Evolutionary conservation across 2,888 invertebrate species (phyloP), one percentile per base, ranked within the genome.

Genomic region (Eurytoma adleriae): DNA sequence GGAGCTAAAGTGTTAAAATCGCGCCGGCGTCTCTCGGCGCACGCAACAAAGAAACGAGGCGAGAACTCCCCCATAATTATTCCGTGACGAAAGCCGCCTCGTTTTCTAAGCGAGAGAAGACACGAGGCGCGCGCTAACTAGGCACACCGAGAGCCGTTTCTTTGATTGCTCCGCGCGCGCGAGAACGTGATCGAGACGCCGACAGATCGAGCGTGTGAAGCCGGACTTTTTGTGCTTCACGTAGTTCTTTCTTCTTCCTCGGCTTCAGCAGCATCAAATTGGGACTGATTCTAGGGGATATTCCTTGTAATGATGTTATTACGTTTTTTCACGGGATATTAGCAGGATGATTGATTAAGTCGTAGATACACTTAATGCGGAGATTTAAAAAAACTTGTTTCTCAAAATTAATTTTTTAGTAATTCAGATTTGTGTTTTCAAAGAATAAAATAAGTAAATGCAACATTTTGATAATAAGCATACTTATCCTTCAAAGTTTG

Each of bases 1-100:
- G 81, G 79, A 73, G 75, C 68, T 85, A 84, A 85, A 89, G 88
- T 86, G 89, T 87, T 87, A 87, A 87, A 86, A 88, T 85, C 84
- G 85, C 24, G 20, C 52, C 59, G 59, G 40, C 54, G 59, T 48
- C 61, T 20, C 12, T 62, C 54, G 20, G 59, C 40, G 67, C 16
- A 20, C 48, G 16, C 59, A 62, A 75, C 75, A 68, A 62, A 72
- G 72, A 30, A 62, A 48, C 57, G 52, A 74, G 48, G 27, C 50
- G 48, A 14, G 5, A 1, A 56, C 67, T 70, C 64, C 73, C 78
- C 71, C 78, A 70, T 78, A 73, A 80, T 80, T 78, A 80, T 78
- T 69, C 73, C 67, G 69, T 64, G 78, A 70, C 80, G 69, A 78
- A 62, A 74, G 64, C 50, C 61, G 67, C 64, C 12, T 78, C 30